Base-by-base conservation (phyloP, 2,797 vertebrate genomes). In the Oceanodroma leucorhoa region DNA sequence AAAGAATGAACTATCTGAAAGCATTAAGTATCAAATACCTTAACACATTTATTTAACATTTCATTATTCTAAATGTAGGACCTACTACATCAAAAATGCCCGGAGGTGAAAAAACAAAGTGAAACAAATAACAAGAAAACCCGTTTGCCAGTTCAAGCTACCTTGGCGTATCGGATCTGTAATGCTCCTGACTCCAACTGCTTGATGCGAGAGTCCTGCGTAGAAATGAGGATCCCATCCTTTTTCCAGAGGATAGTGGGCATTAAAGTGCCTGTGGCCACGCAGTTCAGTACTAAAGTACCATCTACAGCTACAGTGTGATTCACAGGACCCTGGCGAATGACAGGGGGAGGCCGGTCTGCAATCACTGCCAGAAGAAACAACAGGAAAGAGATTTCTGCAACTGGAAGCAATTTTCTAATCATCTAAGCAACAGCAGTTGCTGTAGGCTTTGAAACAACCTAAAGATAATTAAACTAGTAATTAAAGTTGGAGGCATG, bases 231-330 rank as follows among this genome's bases (percentile, higher is more conserved):
- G 60, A 98, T 97, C 2, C 99, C 98, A 40, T 99, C 99, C 89
- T 99, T 99, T 85, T 99, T 98, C 99, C 99, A 99, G 95, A 99
- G 98, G 96, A 99, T 98, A 72, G 99, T 99, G 95, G 99, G 99
- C 90, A 97, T 96, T 50, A 99, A 98, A 87, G 98, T 98, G 83
- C 99, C 99, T 3, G 98, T 98, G 82, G 98, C 98, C 96, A 98
- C 95, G 78, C 99, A 99, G 96, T 95, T 99, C 81, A 99, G 98
- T 11, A 98, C 96, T 85, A 99, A 98, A 8, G 99, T 99, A 41
- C 99, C 99, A 60, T 99, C 99, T 51, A 99, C 99, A 32, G 99
- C 98, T 41, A 99, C 99, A 2, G 99, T 99, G 97, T 99, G 99
- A 96, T 99, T 99, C 96, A 98, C 98, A 11, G 99, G 99, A 71